Evolutionary conservation across 2,113 vertebrate species (phyloP).

Genomic region (Daboia siamensis): DNA sequence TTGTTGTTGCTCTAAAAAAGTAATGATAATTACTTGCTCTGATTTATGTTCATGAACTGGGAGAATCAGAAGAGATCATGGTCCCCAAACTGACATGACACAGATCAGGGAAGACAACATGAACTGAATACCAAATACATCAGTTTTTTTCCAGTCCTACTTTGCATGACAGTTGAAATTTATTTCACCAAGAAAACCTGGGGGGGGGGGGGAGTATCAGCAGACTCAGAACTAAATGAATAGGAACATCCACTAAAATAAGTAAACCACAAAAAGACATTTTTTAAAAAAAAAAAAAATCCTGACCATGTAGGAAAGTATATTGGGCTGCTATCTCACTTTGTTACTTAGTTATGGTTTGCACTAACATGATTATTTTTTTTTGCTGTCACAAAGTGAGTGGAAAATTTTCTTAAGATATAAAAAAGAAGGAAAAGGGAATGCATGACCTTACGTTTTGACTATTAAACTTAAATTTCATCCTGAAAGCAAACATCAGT

Average conservation of each 20-base stretch:
- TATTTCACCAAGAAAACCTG: background rate
- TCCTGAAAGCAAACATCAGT: background rate
- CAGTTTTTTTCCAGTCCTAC: background rate
- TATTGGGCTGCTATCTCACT: background rate
- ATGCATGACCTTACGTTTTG: background rate
- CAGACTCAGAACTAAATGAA: background rate
- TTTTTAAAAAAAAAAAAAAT: background rate
- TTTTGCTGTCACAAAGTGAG: background rate
- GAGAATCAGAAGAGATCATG: background rate
- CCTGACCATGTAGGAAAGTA: background rate
- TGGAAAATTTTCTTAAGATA: background rate
- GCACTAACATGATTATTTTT: background rate
- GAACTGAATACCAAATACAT: background rate
- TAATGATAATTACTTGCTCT: background rate
- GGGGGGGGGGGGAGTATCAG: background rate
- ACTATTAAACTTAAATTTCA: background rate
- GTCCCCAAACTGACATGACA: background rate
- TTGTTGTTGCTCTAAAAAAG: background rate
- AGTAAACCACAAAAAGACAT: background rate
- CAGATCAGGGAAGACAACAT: background rate
- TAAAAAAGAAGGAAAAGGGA: background rate
- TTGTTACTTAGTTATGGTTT: background rate
- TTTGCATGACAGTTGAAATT: background rate
- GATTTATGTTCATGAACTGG: background rate
- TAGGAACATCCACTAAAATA: background rate